Base-by-base conservation (phyloP, 2,113 vertebrate genomes). In the Thunnus maccoyii region DNA sequence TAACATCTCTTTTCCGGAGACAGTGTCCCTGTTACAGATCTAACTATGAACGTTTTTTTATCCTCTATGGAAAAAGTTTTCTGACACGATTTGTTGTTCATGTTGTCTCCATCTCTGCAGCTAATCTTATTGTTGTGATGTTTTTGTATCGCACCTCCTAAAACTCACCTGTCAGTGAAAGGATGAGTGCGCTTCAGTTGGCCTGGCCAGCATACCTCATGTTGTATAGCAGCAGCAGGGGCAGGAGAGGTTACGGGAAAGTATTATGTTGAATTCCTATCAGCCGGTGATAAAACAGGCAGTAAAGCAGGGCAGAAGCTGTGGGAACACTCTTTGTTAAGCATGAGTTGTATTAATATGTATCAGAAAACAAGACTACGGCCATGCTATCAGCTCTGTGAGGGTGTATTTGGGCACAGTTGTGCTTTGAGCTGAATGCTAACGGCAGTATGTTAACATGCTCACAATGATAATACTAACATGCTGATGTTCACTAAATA, bases 191-290 rank as follows among this genome's bases (percentile, higher is more conserved):
- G 58, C 58, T 62, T 30, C 58, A 3, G 52, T 44, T 61, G 56
- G 46, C 64, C 16, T 0, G 11, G n/a, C 47, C 44, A 20, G 16
- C 64, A 30, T 4, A 47, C 41, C 54, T 47, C 72, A 8, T 78
- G 47, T 69, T 44, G 65, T 27, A 60, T 22, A 22, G 22, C 1
- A 60, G 30, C 76, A 64, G 25, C 18, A 12, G 58, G 55, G 5
- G 27, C 44, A 51, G 63, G 25, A 13, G 64, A 52, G 55, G 44
- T 68, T 41, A 79, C 76, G 10, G 58, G 16, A 18, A 57, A 67
- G 41, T 27, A 32, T 36, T 15, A 51, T 65, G 41, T 17, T 64
- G 25, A 64, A 57, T 18, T 56, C 41, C 58, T 22, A 14, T 22
- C 58, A 58, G 27, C 56, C 17, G 27, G 9, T 58, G 56, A 27